A percentile compares a stretch with the other conserved stretches of the same genome.
phyloP scores from a whole-genome alignment of 2,113 vertebrate genomes.

The Actenoides lindsayi region DNA sequence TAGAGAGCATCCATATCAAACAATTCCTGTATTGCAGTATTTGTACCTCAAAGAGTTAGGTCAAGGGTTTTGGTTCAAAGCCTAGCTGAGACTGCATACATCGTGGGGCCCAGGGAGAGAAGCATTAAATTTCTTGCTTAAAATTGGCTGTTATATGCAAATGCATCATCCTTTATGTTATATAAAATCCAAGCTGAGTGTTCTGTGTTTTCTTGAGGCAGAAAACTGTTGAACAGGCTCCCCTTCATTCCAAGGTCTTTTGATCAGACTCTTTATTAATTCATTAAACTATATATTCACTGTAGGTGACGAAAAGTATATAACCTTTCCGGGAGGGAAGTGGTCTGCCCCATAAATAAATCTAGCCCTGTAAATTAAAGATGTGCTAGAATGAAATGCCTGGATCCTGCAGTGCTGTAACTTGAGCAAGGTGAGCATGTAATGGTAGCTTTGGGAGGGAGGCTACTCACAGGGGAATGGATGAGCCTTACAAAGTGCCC shows the following conservation, averaged over 20 bases:
- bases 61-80: conserved; percentile 59
- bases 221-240: conserved; percentile 28
- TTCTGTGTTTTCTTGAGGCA: conserved; percentile 23
- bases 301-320: conserved; percentile 40
- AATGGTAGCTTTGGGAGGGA: conserved; percentile 16
- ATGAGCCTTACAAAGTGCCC: neutral
- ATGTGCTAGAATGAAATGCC: conserved; percentile 21
- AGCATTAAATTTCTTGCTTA: conserved; percentile 23
- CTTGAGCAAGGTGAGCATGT: neutral
- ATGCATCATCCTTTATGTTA: conserved; percentile 42
- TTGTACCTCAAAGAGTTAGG: neutral
- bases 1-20: conserved; percentile 17
- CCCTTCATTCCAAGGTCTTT: conserved; percentile 21
- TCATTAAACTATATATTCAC: conserved; percentile 31
- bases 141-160: conserved; percentile 41
- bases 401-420: neutral
- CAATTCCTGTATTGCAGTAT: neutral
- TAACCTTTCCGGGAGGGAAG: neutral
- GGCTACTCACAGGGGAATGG: neutral
- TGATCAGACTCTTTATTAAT: neutral
- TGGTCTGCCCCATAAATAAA: neutral
- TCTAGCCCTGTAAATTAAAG: conserved; percentile 7
- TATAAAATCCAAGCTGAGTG: neutral
- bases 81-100: conserved; percentile 15
- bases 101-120: neutral